Evolutionary conservation across 2,113 vertebrate genomes (phyloP).

Genomic region (Porphyrio hochstetteri): DNA sequence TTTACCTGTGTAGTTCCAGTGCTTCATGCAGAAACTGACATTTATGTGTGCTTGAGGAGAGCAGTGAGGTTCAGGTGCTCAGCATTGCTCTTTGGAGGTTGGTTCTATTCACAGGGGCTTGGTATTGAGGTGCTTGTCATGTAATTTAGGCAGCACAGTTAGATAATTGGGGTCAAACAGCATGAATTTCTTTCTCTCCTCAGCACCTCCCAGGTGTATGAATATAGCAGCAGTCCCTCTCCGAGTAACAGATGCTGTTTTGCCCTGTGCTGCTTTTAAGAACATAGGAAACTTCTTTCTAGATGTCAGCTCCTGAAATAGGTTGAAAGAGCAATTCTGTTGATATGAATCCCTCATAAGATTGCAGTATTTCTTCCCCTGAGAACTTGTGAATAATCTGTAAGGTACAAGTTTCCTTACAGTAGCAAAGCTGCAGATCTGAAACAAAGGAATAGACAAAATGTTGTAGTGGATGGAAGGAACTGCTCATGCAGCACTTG

Average conservation of each 20-base stretch:
- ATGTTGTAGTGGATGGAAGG: background rate
- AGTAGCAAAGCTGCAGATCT: background rate
- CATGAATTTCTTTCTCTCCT: background rate
- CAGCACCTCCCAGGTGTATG: background rate
- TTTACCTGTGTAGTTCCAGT: background rate
- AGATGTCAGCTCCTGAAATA: background rate
- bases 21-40: background rate
- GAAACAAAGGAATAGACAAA: background rate
- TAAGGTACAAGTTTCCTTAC: background rate
- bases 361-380: background rate
- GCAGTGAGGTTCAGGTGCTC: background rate
- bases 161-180: background rate
- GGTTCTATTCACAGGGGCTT: background rate
- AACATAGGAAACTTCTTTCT: background rate
- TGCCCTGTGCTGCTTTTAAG: background rate
- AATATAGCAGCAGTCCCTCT: background rate
- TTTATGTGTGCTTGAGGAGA: background rate
- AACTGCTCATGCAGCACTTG: background rate
- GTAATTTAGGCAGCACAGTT: background rate
- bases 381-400: background rate
- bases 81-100: background rate
- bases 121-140: background rate
- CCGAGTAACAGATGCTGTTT: background rate
- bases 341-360: background rate
- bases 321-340: background rate